Evolutionary conservation across 2,113 vertebrate species (phyloP).

Genomic region (Oenanthe oenanthe): DNA sequence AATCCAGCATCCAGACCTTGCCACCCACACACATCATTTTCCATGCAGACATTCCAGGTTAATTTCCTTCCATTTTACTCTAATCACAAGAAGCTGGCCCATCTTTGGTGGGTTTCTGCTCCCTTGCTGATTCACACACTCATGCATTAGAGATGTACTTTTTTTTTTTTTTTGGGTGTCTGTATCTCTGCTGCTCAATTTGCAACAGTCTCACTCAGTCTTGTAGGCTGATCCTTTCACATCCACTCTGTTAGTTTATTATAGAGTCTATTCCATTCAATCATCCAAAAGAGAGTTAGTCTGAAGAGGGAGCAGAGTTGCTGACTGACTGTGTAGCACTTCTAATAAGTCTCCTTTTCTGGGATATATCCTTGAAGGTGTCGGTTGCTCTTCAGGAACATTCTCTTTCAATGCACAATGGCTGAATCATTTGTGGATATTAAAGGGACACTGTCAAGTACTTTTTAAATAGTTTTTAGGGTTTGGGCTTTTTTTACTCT

Average conservation of each 20-base stretch:
- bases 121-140: not conserved
- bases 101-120: not conserved
- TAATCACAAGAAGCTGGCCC: not conserved
- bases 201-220: constrained; percentile 45
- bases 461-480: constrained; percentile 82
- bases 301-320: constrained; percentile 41
- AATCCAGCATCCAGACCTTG: constrained; percentile 26
- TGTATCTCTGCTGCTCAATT: constrained; percentile 39
- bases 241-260: constrained; percentile 38
- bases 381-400: constrained; percentile 63
- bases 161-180: not conserved
- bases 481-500: constrained; percentile 80
- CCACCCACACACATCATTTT: not conserved
- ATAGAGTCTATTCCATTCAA: constrained; percentile 31
- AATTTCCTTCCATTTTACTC: constrained; percentile 19
- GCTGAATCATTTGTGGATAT: constrained; percentile 71
- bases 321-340: constrained; percentile 30
- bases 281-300: constrained; percentile 28
- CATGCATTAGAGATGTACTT: not conserved
- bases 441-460: constrained; percentile 79
- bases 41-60: constrained; percentile 25
- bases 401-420: constrained; percentile 74
- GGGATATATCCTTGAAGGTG: constrained; percentile 51
- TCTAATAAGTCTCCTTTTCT: constrained; percentile 57
- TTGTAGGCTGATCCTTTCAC: constrained; percentile 51